Base-by-base conservation (phyloP, 1,140 invertebrate genomes). In the Apis florea region DNA sequence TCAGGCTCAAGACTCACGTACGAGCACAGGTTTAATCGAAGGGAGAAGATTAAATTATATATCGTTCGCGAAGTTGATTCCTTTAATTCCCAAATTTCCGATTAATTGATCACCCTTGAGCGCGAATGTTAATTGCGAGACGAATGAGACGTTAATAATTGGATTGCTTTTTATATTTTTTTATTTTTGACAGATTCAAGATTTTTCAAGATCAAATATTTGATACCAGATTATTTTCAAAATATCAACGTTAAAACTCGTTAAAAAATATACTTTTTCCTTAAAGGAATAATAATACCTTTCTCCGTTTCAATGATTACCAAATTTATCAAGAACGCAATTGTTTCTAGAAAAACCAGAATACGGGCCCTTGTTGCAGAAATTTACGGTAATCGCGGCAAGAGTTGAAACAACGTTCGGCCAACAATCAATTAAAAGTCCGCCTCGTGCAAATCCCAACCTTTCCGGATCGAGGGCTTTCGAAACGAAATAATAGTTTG, bases 401-500 rank as follows among this genome's bases (percentile, higher is more conserved):
- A 26, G 24, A 17, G 31, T 53, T 47, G 59, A 66, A 74, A 64
- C 63, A 69, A 53, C 73, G 64, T 77, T 67, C 56, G 21, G 47
- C 53, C 47, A 82, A 76, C 73, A 58, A n/a, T 82, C 79, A 85
- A 88, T 88, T 88, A 83, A 85, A 78, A 81, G 80, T n/a, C 72
- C 31, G 83, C 69, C 24, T 63, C 58, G 59, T 64, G 71, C 73
- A 86, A 86, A 75, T 84, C 78, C 78, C 84, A 77, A 53, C 66
- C 78, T 82, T 88, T 78, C 63, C 63, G 66, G 74, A 56, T 66
- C 24, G 58, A 67, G 74, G 17, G 68, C 56, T 83, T 78, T 73
- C 31, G 54, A 63, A 86, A 79, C 84, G 82, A 86, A 89, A 90
- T 89, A 90, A 90, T 89, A 87, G 86, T 87, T 84, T 84, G 56